Percentiles rank a stretch among this genome's conserved stretches.
phyloP scores from a whole-genome alignment of 1,140 invertebrate genomes.

The Drosophila oshimai region DNA sequence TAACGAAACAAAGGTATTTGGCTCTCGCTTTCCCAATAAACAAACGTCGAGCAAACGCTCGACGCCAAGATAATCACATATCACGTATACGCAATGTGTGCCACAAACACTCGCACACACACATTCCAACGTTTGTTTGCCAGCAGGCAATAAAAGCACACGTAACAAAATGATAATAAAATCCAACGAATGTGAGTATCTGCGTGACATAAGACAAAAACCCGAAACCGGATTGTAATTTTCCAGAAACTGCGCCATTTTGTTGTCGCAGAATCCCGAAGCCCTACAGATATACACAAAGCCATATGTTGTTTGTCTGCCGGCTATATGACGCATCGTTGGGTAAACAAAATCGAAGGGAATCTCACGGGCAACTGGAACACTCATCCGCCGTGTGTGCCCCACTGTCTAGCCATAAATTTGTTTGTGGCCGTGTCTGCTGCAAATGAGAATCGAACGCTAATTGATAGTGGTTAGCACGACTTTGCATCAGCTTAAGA shows the following conservation, averaged over 20 bases:
- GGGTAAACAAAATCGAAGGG: conserved; percentile 18
- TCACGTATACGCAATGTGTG: conserved; percentile 64
- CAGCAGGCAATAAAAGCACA: conserved; percentile 69
- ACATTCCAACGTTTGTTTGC: conserved; percentile 33
- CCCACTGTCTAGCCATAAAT: conserved; percentile 24
- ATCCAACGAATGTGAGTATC: conserved; percentile 54
- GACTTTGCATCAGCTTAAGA: not conserved
- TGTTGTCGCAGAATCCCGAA: conserved; percentile 17
- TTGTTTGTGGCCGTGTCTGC: conserved; percentile 23
- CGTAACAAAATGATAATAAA: conserved; percentile 80
- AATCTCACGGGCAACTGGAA: conserved; percentile 12
- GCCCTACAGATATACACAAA: not conserved
- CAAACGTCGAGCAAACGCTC: conserved; percentile 25
- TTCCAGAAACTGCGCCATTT: conserved; percentile 47
- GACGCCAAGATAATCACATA: conserved; percentile 67
- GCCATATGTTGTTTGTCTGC: conserved; percentile 36
- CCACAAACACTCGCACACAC: conserved; percentile 3
- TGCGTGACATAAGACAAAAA: conserved; percentile 75
- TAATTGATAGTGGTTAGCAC: conserved; percentile 25
- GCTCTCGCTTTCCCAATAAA: conserved; percentile 19
- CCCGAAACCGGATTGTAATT: conserved; percentile 65
- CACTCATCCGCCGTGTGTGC: conserved; percentile 3
- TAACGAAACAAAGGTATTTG: conserved; percentile 47
- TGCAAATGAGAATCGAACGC: conserved; percentile 18
- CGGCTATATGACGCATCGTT: conserved; percentile 53